phyloP scores from a whole-genome alignment of 2,113 vertebrate genomes.

The Phrynosoma platyrhinos region DNA sequence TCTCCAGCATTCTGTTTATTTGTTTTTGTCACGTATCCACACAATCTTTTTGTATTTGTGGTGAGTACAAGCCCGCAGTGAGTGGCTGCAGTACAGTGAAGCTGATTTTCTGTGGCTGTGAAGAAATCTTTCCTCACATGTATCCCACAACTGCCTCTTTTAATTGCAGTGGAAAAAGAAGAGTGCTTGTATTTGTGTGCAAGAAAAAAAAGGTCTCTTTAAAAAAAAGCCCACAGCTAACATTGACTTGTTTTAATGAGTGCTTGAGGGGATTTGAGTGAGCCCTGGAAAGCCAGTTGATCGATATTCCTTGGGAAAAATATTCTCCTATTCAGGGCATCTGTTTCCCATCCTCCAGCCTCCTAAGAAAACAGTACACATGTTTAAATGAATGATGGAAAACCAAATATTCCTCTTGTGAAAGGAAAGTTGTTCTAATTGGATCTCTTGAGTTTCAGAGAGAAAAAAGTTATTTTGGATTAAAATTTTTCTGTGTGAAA shows the following conservation, averaged over 20 bases:
- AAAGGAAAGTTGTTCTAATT: neutral
- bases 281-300: neutral
- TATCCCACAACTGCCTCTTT: neutral
- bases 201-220: neutral
- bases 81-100: neutral
- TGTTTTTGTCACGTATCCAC: too few species aligned
- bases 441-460: neutral
- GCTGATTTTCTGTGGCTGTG: neutral
- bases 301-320: conserved; percentile 42
- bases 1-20: neutral
- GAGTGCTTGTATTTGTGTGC: conserved; percentile 15
- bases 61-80: neutral
- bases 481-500: neutral
- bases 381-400: conserved; percentile 15
- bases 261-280: neutral
- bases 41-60: neutral
- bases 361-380: conserved; percentile 58
- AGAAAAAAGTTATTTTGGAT: neutral
- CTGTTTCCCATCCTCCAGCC: conserved; percentile 71
- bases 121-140: conserved; percentile 19
- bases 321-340: conserved; percentile 46
- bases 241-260: neutral
- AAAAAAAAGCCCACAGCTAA: neutral
- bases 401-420: neutral
- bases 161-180: conserved; percentile 9